phyloP scores from a whole-genome alignment of 2,797 vertebrate species.

The Balearica regulorum region DNA sequence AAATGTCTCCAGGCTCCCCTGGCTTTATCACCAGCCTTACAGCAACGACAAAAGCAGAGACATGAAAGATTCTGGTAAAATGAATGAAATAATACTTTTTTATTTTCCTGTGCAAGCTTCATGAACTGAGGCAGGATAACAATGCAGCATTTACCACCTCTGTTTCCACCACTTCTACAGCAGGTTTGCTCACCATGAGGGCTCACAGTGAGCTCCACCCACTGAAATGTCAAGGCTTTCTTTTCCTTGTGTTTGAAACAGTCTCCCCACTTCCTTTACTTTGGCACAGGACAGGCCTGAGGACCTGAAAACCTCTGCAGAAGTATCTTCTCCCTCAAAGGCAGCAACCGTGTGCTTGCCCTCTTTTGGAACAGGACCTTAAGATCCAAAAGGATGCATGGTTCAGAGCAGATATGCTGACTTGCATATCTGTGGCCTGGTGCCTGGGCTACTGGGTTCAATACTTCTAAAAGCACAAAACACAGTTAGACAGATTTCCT shows the following conservation, averaged over 20 bases:
- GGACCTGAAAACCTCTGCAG: neutral
- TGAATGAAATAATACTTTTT: neutral
- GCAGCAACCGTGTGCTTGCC: neutral
- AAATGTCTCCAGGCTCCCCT: neutral
- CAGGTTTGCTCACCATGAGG: slow-evolving; percentile 28
- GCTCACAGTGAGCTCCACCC: neutral
- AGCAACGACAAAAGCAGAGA: slow-evolving; percentile 36
- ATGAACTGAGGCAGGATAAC: neutral
- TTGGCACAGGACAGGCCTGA: neutral
- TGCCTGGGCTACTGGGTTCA: neutral
- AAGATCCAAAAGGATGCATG: neutral
- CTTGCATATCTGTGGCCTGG: neutral
- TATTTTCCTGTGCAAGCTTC: neutral
- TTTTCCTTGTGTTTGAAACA: neutral
- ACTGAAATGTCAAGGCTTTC: slow-evolving; percentile 26
- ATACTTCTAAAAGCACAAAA: neutral
- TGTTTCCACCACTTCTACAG: slow-evolving; percentile 11
- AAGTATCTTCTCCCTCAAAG: neutral
- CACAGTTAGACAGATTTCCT: neutral
- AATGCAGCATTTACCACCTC: neutral
- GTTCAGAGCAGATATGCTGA: neutral
- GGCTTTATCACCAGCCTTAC: slow-evolving; percentile 33
- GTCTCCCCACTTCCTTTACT: neutral
- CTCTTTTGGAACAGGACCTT: neutral
- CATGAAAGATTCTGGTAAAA: neutral